Evolutionary conservation across 2,888 invertebrate genomes (phyloP).

Genomic region (Cosmia trapezina): DNA sequence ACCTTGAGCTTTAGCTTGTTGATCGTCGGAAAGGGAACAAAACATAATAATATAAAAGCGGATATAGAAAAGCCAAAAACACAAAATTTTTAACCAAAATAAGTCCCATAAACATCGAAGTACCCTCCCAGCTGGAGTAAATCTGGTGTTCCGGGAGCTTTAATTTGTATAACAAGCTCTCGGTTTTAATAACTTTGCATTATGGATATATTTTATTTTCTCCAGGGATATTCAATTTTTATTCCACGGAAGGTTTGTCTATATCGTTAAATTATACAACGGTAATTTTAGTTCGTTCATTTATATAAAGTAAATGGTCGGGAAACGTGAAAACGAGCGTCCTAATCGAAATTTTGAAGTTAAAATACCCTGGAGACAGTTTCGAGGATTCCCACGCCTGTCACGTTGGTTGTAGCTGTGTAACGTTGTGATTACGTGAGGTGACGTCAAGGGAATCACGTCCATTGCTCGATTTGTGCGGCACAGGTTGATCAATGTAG

Average conservation of each 20-base stretch:
- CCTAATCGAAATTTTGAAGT: slow-evolving; percentile 58
- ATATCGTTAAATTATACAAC: slow-evolving; percentile 24
- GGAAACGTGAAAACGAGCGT: slow-evolving; percentile 47
- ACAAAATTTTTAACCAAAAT: not conserved
- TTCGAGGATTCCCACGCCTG: slow-evolving; percentile 44
- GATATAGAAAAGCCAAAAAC: slow-evolving; percentile 18
- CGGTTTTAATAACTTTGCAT: slow-evolving; percentile 45
- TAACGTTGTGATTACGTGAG: slow-evolving; percentile 17
- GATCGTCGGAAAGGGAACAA: slow-evolving; percentile 16
- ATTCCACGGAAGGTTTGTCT: slow-evolving; percentile 16
- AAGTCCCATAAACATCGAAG: slow-evolving; percentile 19
- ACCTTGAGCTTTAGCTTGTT: slow-evolving; percentile 5
- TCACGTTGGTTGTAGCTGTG: slow-evolving; percentile 14
- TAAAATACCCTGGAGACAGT: slow-evolving; percentile 54
- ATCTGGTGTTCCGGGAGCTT: slow-evolving; percentile 45
- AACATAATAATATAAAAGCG: not conserved
- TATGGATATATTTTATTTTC: slow-evolving; percentile 45
- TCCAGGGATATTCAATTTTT: slow-evolving; percentile 41
- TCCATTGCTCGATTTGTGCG: slow-evolving; percentile 12
- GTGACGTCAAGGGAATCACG: slow-evolving; percentile 6
- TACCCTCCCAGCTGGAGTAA: slow-evolving; percentile 28
- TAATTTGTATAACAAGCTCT: slow-evolving; percentile 51
- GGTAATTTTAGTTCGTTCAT: slow-evolving; percentile 44
- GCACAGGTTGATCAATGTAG: slow-evolving; percentile 19
- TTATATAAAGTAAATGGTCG: slow-evolving; percentile 51